A percentile compares a stretch with the other conserved stretches of the same genome.
phyloP scores from a whole-genome alignment of 2,888 invertebrate genomes.

The Sphaeridia pumilis region DNA sequence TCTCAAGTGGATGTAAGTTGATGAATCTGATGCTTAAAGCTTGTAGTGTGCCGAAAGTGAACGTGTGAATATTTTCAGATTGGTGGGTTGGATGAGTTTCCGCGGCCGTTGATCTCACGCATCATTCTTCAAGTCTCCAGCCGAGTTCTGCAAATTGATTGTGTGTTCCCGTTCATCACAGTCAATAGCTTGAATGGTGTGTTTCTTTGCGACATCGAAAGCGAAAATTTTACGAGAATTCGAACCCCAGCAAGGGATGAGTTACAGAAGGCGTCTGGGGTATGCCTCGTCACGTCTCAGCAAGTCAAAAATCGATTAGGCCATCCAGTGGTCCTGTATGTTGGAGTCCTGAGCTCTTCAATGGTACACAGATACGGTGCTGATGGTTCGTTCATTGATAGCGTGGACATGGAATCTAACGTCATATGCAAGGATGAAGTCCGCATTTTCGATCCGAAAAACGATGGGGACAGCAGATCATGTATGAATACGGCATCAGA shows the following conservation, averaged over 20 bases:
- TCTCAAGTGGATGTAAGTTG: slow-evolving; percentile 31
- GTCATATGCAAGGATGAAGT: slow-evolving; percentile 11
- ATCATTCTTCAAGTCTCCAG: slow-evolving; percentile 28
- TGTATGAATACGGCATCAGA: not conserved
- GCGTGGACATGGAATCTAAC: slow-evolving; percentile 13
- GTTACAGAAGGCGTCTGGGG: slow-evolving; percentile 19
- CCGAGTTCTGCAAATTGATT: slow-evolving; percentile 30
- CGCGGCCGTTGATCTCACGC: slow-evolving; percentile 26
- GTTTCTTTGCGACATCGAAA: slow-evolving; percentile 33
- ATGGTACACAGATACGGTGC: slow-evolving; percentile 19
- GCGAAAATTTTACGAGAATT: slow-evolving; percentile 30
- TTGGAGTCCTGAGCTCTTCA: slow-evolving; percentile 20
- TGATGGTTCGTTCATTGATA: slow-evolving; percentile 21
- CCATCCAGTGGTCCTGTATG: slow-evolving; percentile 17
- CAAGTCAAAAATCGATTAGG: slow-evolving; percentile 1
- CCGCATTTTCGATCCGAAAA: slow-evolving; percentile 24
- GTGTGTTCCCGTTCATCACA: slow-evolving; percentile 32
- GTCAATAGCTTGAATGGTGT: slow-evolving; percentile 23
- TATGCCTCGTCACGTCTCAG: slow-evolving; percentile 19
- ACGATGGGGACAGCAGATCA: not conserved
- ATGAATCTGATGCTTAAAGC: not conserved
- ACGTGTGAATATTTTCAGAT: slow-evolving; percentile 16
- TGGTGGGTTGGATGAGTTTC: slow-evolving; percentile 29
- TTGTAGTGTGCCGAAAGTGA: slow-evolving; percentile 7
- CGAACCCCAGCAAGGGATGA: slow-evolving; percentile 18